Base-by-base conservation (phyloP, 2,797 vertebrate genomes). In the Dryobates pubescens region DNA sequence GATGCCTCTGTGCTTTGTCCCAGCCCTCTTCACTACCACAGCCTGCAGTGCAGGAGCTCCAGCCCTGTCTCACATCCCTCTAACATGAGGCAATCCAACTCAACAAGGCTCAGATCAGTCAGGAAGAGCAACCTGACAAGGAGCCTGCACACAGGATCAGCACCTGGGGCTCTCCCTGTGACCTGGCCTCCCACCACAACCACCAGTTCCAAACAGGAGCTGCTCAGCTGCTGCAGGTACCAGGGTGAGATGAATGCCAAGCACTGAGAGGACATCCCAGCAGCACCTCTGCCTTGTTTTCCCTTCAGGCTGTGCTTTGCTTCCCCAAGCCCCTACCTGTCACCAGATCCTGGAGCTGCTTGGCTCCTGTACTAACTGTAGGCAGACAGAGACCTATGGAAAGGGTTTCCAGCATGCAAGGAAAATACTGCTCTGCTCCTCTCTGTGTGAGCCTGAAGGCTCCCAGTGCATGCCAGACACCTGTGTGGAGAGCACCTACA, bases 111-210 rank as follows among this genome's bases (percentile, higher is more conserved):
- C 34, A 84, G 24, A 59, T 15, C 4, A 0, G 2, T 77, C 23
- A 36, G 65, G 27, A 76, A 67, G 24, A 45, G 23, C 0, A 0
- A n/a, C 6, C 22, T 68, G 26, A 45, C 32, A 82, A 70, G 24
- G 27, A 57, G 13, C 26, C 45, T 65, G 5, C 41, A 51, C 53
- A 19, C 11, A 63, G 47, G 22, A 62, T 38, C 32, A 49, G 2
- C 17, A 27, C 5, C 36, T 34, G 36, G 11, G 19, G 3, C 17
- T 87, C 13, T 32, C 19, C n/a, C 29, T 5, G 2, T 56, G 58
- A 43, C 41, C 24, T 59, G 7, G 6, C 67, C 47, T 68, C 43
- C 63, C 43, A 65, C 14, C 38, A 64, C 12, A 82, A 36, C 17
- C 19, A 68, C 4, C 17, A 69, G 16, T 65, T 49, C 23, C 67